Evolutionary conservation across 2,888 invertebrate species (phyloP), one percentile per base, ranked within the genome.

Genomic region (Teinopalpus imperialis): DNA sequence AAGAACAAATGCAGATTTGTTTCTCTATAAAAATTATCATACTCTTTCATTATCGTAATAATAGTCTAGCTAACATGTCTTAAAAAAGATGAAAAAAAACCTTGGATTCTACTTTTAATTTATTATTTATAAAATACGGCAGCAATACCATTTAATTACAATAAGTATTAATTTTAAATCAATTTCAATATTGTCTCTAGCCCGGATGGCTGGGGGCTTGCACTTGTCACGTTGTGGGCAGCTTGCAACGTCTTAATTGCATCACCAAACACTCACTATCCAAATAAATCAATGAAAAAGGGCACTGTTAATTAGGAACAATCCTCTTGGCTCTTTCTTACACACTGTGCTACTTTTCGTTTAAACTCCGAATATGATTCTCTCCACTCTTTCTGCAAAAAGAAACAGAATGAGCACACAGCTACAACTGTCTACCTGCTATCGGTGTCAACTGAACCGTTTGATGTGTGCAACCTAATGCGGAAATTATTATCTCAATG

Each of bases 301-400:
- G 86, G 81, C 87, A 85, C 88, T 90, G 83, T 86, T 88, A 85
- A 89, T 93, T 95, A 96, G 93, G 95, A 94, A 94, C 96, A 95
- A 91, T 97, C 97, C 90, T 99, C 98, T 93, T 98, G 98, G 92
- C 98, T 98, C 91, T 96, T 97, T 90, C 98, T 93, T 77, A 99
- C 98, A 92, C 98, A 98, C 89, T 95, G 94, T 70, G 98, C 97
- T 78, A 99, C 98, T 93, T 97, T 97, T 89, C 96, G 93, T 92
- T 98, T 98, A 91, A 98, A 99, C 90, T 97, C 98, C 86, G 94
- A 91, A 91, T 96, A 97, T 85, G 96, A 95, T 91, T 98, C 98
- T 90, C 98, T 93, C 97, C 98, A 98, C 92, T 98, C 97, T 94
- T 99, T 99, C 97, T 97, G 91, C 67, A 92, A 91, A 82, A 80